phyloP scores from a whole-genome alignment of 2,888 invertebrate genomes.

The Microplitis deprimator region DNA sequence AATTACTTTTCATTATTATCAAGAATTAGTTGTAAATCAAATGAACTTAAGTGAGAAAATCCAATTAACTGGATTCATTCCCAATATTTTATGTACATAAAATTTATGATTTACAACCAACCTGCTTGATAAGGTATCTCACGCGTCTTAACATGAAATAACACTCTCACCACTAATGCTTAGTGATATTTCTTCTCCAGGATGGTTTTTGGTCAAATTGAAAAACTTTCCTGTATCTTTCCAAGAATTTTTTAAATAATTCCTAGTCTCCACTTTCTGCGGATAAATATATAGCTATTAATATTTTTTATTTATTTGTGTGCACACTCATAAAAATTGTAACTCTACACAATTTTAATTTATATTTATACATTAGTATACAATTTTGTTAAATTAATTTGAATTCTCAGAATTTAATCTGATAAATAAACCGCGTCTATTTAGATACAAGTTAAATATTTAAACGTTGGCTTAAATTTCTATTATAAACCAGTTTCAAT shows the following conservation, averaged over 20 bases:
- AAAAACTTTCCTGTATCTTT: constrained; percentile 32
- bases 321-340: constrained; percentile 30
- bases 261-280: constrained; percentile 29
- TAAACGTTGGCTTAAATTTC: neutral
- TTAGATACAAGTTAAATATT: neutral
- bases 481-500: neutral
- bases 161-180: constrained; percentile 32
- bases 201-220: constrained; percentile 33
- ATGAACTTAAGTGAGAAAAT: neutral
- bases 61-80: neutral
- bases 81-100: neutral
- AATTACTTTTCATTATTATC: constrained; percentile 1
- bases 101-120: constrained; percentile 27
- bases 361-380: neutral
- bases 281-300: constrained; percentile 22
- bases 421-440: neutral
- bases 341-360: neutral
- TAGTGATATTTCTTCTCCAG: constrained; percentile 32
- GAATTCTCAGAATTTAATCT: neutral
- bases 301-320: constrained; percentile 20
- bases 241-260: constrained; percentile 31
- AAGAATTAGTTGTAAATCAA: neutral
- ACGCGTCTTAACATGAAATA: constrained; percentile 36
- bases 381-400: neutral
- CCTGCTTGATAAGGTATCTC: constrained; percentile 18